Evolutionary conservation across 2,797 vertebrate genomes (phyloP), one percentile per base, ranked within the genome.

Genomic region (Bovichtus variegatus): DNA sequence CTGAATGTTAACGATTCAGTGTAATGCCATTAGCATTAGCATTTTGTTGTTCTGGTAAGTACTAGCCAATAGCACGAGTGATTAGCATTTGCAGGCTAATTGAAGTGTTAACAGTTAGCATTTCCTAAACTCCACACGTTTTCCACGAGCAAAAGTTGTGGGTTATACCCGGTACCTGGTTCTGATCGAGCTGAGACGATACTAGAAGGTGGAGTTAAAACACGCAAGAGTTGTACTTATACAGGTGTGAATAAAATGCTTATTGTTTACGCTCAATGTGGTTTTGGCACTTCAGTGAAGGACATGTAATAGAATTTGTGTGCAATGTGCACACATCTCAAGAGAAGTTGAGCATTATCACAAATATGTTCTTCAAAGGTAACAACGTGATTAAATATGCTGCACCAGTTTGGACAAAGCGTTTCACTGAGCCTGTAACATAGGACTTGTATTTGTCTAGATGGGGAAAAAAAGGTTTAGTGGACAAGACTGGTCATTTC

Each of bases 401-500:
- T 27, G 19, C 16, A 3, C 15, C 47, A 38, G 8, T 11, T n/a
- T n/a, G 12, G 27, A 38, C 6, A 9, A 10, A 31, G 13, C 6
- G 1, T 68, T 66, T 47, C 23, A 47, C 36, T 21, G 18, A 62
- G 31, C 21, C 25, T 18, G 36, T 47, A 19, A 49, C 23, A 21
- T 19, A 9, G 8, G 25, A 66, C 9, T 38, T n/a, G n/a, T n/a
- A n/a, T n/a, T n/a, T n/a, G n/a, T n/a, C n/a, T n/a, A n/a, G n/a
- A n/a, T n/a, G n/a, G n/a, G n/a, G n/a, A n/a, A n/a, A n/a, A n/a
- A n/a, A n/a, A n/a, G n/a, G n/a, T n/a, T n/a, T n/a, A 6, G 46
- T 38, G 58, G 74, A 71, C 43, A 16, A 51, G 50, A 21, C 6
- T 29, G 65, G 71, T 74, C 3, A 84, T 83, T 87, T 84, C 11